These are phyloP conservation scores for Drosophila multiciliata DNA, from an alignment of 2,888 invertebrate genomes.

Conservation along the genomic window DNA sequence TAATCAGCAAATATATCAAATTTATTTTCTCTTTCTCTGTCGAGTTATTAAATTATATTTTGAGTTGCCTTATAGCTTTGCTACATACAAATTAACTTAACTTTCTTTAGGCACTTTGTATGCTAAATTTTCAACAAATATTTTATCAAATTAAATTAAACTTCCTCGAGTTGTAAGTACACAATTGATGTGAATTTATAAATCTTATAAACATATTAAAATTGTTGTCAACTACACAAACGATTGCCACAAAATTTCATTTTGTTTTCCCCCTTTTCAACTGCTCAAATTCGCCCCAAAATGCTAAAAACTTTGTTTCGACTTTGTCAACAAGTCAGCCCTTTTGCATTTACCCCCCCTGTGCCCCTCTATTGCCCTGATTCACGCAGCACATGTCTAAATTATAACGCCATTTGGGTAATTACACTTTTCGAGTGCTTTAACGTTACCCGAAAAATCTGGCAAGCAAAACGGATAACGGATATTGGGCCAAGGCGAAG, in stretches of 20 bases:
- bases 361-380: background rate
- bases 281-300: background rate
- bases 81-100: background rate
- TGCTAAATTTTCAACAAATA: background rate
- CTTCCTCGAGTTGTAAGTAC: background rate
- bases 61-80: background rate
- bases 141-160: background rate
- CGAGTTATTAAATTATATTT: background rate
- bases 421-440: slow-evolving; percentile 76
- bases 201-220: slow-evolving; percentile 13
- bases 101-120: background rate
- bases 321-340: slow-evolving; percentile 17
- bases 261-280: background rate
- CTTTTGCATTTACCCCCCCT: background rate
- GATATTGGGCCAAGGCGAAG: slow-evolving; percentile 55
- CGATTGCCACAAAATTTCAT: slow-evolving; percentile 19
- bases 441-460: slow-evolving; percentile 49
- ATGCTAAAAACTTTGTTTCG: slow-evolving; percentile 30
- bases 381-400: slow-evolving; percentile 51
- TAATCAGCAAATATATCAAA: too few relatives aligned
- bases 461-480: slow-evolving; percentile 36
- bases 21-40: background rate
- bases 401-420: slow-evolving; percentile 75
- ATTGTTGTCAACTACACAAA: slow-evolving; percentile 10
- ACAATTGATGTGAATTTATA: slow-evolving; percentile 1